Evolutionary conservation across 1,140 invertebrate species (phyloP).

Genomic region (Pinna nobilis): DNA sequence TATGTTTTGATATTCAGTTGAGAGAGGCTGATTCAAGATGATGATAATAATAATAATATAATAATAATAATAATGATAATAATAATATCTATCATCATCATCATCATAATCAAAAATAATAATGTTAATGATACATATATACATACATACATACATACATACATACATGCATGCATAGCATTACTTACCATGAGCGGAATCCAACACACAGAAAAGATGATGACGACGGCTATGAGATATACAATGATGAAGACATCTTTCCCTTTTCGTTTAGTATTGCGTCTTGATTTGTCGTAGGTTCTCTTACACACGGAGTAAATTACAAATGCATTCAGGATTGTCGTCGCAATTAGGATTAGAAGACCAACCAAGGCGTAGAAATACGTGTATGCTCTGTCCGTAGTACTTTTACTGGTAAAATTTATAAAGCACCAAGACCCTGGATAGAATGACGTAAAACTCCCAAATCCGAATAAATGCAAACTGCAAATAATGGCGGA

Average conservation of each 20-base stretch:
- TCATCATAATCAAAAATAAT: no score
- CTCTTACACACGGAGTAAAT: not conserved
- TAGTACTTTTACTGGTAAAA: not conserved
- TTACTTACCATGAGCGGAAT: not conserved
- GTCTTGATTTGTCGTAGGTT: not conserved
- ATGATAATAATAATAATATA: no score
- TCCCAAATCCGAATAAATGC: not conserved
- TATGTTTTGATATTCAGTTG: no score
- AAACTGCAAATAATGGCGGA: not conserved
- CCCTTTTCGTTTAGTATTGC: not conserved
- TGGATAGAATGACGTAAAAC: not conserved
- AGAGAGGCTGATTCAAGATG: no score
- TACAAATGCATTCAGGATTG: not conserved
- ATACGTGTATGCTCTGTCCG: not conserved
- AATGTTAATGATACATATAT: no score
- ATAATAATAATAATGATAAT: no score
- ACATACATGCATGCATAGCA: no score
- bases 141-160: no score
- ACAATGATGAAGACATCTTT: not conserved
- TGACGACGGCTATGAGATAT: not conserved
- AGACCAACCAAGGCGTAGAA: not conserved
- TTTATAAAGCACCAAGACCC: not conserved
- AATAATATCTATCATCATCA: no score
- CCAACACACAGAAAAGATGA: not conserved
- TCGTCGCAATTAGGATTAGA: not conserved